Base-by-base conservation (phyloP, 2,888 invertebrate genomes). In the Stenichneumon culpator region DNA sequence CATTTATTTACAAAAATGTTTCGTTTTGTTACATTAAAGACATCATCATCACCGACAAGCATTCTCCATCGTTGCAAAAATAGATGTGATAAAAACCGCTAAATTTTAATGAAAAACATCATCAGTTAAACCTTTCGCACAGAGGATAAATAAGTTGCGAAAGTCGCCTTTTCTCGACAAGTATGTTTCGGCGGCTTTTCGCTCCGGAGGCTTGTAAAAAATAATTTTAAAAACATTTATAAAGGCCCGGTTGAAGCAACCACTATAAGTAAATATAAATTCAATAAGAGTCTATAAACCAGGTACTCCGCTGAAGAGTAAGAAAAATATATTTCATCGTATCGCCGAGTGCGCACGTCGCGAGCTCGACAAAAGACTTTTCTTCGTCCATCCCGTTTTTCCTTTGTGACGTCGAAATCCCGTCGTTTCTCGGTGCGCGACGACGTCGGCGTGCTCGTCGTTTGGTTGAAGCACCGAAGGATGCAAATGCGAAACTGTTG, bases 381-480 rank as follows among this genome's bases (percentile, higher is more conserved):
- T 60, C 25, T 82, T 63, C 50, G 39, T 82, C 65, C 39, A 50
- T 47, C 16, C 3, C 52, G 28, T 36, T 65, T n/a, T 47, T 70
- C 22, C 63, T 28, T 63, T 63, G 63, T 28, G 63, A 63, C 5
- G 36, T 16, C 16, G 54, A 54, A 44, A 50, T 32, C 22, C 5
- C 63, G 39, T 36, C 52, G 25, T 47, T 70, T 32, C 63, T 28
- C 28, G 25, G n/a, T 16, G 63, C 25, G 2, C 6, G 5, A 28
- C 57, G 57, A 57, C 57, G 57, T 57, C 22, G 57, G 16, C 52
- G 52, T 54, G 19, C 22, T 57, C 57, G 25, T 25, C 57, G 57
- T 69, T 52, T 83, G 75, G 77, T 79, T 79, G 79, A 75, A 82
- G 79, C 79, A 82, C 65, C 79, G 70, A 69, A 69, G 74, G 79